A percentile compares a stretch with the other conserved stretches of the same genome.
These are phyloP conservation scores for Hyposmocoma kahamanoa DNA, from an alignment of 1,140 invertebrate species.

Conservation along the genomic window DNA sequence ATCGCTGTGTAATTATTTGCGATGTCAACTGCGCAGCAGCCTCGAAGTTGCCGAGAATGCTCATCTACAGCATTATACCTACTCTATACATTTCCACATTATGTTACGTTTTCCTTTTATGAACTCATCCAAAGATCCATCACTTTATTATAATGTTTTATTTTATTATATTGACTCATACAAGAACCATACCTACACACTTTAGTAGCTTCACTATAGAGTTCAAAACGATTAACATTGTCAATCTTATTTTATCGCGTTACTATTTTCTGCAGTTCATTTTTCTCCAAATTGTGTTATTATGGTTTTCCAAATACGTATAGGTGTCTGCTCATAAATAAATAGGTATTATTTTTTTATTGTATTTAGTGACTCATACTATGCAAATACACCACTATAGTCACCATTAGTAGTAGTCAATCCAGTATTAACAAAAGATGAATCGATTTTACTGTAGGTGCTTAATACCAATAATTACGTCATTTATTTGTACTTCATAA, in stretches of 20 bases:
- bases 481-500: constrained; percentile 7
- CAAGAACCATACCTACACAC: too few relatives aligned
- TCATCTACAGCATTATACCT: background rate
- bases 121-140: background rate
- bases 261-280: too few relatives aligned
- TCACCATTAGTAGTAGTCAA: too few relatives aligned
- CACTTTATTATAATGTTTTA: constrained; percentile 20
- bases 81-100: background rate
- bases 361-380: too few relatives aligned
- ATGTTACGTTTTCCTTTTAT: constrained; percentile 35
- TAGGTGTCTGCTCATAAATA: too few relatives aligned
- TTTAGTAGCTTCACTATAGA: too few relatives aligned
- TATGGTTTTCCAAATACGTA: too few relatives aligned
- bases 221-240: too few relatives aligned
- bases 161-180: constrained; percentile 18
- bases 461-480: constrained; percentile 14
- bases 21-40: background rate
- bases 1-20: constrained; percentile 8
- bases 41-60: background rate
- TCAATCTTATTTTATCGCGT: too few relatives aligned
- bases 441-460: constrained; percentile 17
- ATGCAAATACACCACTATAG: constrained; percentile 7
- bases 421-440: constrained; percentile 8
- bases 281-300: too few relatives aligned
- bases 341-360: too few relatives aligned